Conservation (phyloP, 2,797 vertebrate species). For the Cryptoblepharus egeriae region DNA sequence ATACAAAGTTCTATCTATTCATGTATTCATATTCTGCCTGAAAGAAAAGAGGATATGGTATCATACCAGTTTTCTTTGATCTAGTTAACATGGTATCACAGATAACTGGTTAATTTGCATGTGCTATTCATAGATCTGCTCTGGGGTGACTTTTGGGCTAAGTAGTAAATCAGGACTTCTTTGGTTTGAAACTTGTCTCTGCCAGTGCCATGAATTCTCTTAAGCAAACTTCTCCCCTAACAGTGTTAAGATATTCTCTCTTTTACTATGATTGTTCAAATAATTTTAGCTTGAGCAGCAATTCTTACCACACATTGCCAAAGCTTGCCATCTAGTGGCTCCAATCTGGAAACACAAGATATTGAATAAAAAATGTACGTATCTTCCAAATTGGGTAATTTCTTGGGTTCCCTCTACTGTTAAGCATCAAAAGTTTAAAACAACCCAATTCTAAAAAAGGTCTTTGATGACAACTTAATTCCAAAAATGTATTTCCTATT, state of each 20-base stretch:
- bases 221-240: no score
- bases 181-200: no score
- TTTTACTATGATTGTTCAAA: background rate
- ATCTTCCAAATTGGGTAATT: background rate
- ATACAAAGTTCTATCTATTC: background rate
- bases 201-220: no score
- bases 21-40: no score
- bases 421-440: no score
- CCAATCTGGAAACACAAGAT: background rate
- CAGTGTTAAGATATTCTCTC: background rate
- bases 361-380: background rate
- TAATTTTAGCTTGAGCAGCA: rapidly evolving
- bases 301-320: background rate
- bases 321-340: constrained; percentile 66
- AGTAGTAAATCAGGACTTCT: no score
- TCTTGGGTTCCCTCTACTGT: no score
- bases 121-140: background rate
- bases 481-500: no score
- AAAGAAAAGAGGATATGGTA: no score
- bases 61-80: background rate
- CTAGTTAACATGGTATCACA: background rate
- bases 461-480: no score
- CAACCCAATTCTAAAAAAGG: no score
- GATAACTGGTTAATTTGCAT: background rate
- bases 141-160: no score